Base-by-base conservation (phyloP, 2,888 invertebrate genomes). In the Patella depressa region DNA sequence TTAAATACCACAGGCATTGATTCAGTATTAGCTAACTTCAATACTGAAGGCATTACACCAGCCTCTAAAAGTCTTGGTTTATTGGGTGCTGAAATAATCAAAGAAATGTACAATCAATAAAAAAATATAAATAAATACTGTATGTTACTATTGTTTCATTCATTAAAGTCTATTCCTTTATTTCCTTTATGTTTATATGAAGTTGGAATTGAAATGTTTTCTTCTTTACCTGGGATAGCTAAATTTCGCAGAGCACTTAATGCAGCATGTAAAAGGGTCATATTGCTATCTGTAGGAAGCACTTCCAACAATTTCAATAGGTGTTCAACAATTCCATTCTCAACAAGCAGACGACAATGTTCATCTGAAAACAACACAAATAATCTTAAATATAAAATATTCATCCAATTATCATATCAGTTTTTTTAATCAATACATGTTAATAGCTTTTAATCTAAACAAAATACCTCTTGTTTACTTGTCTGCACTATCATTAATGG, bases 281-380 rank as follows among this genome's bases (percentile, higher is more conserved):
- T 93, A 93, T 93, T n/a, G 11, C 12, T 72, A 15, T 93, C 93
- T 88, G 94, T 94, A 85, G 94, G 93, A 12, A 78, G 72, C 81
- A 93, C 90, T 69, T 90, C 89, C 5, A 94, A 84, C 9, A 93
- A 86, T n/a, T 87, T 87, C 53, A 93, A 83, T 24, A 94, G 87
- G 88, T 95, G 95, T 86, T 95, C 94, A 89, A 95, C 95, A 73
- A 96, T 94, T 54, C 95, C 95, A 84, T 94, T 94, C 76, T 95
- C 93, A 86, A 96, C 96, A 95, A 97, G 95, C 81, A 95, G 94
- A 73, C 94, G 94, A 90, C 97, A 97, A 90, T 97, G 95, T 69
- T 94, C 94, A 89, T 97, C 97, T 93, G 81, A 55, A 80, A 83
- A 57, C 73, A 54, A 74, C 29, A 72, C 34, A 59, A 72, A 53